Base-by-base conservation (phyloP, 2,797 vertebrate species). In the Staurois parvus region DNA sequence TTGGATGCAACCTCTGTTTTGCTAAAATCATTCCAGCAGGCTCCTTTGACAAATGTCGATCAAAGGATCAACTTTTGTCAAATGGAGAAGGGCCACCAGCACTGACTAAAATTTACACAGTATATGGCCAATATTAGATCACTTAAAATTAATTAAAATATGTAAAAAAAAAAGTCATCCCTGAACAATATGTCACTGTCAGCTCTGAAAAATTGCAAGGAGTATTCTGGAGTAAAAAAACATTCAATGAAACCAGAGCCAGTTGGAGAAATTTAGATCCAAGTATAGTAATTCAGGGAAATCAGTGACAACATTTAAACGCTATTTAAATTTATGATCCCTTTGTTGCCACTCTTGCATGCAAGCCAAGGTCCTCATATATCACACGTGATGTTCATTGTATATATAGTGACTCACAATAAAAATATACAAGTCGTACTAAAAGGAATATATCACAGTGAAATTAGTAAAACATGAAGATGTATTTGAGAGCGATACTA, bases 221-320 rank as follows among this genome's bases (percentile, higher is more conserved):
- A 74, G 81, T 74, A 83, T 84, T 79, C 28, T 68, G 32, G 42
- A 86, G 64, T 42, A 42, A 87, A 42, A 87, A 84, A 83, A 72
- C 56, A 77, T 79, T 70, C 76, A 79, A 83, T 40, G 73, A 74
- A 86, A 75, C 30, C 32, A 62, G 70, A 79, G 81, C 76, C 76
- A 74, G 59, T 70, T 84, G 81, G 81, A 87, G 26, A 76, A 70
- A 30, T n/a, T 11, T 64, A 74, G 64, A 84, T 87, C 76, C 76
- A 87, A 87, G 85, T 83, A 59, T 79, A 87, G 85, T 74, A 87
- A 87, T 83, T 78, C 70, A 79, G 76, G 62, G 68, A 79, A 83
- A 83, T 79, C 62, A 84, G 59, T 74, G 81, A 87, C 76, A 87
- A 79, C 85, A 83, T 79, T 83, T 74, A 84, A 87, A 78, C 75